phyloP scores from a whole-genome alignment of 2,797 vertebrate species.

The Sciaenops ocellatus region DNA sequence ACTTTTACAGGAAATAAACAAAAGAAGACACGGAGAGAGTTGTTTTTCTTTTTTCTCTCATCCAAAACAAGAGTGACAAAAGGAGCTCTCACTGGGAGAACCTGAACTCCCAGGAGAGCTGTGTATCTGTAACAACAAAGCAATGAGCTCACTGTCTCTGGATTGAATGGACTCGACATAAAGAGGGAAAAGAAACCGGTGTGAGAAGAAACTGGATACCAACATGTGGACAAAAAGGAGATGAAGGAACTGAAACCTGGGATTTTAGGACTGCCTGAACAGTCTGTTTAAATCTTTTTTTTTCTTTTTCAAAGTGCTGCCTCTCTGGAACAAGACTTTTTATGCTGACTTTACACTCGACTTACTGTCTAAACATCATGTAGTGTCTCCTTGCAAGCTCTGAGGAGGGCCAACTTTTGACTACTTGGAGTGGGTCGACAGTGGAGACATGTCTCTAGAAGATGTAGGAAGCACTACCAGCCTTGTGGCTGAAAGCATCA shows the following conservation, averaged over 20 bases:
- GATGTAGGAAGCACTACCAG: conserved; percentile 71
- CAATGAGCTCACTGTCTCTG: conserved; percentile 62
- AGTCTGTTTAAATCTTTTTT: conserved; percentile 13
- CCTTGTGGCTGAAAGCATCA: conserved; percentile 48
- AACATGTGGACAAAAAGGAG: conserved; percentile 48
- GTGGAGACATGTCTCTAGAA: conserved; percentile 81
- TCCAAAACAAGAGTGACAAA: conserved; percentile 13
- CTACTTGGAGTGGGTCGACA: conserved; percentile 11
- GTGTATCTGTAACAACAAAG: conserved; percentile 68
- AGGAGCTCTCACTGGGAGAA: conserved; percentile 41
- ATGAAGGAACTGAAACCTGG: conserved; percentile 45
- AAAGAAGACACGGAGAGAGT: conserved; percentile 14
- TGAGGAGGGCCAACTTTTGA: conserved; percentile 46
- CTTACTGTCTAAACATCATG: conserved; percentile 49
- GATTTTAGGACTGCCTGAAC: conserved; percentile 31
- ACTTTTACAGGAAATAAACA: conserved; percentile 37
- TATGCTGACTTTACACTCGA: too few species aligned
- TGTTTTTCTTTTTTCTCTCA: conserved; percentile 4
- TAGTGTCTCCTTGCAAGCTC: conserved; percentile 28
- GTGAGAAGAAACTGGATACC: conserved; percentile 48
- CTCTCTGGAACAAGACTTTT: conserved; percentile 10
- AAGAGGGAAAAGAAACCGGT: conserved; percentile 45
- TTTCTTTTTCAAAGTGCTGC: neutral
- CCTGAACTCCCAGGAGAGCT: conserved; percentile 60
- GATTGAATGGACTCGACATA: conserved; percentile 66